Evolutionary conservation across 2,888 invertebrate genomes (phyloP), one percentile per base, ranked within the genome.

Genomic region (Heliconius charithonia): DNA sequence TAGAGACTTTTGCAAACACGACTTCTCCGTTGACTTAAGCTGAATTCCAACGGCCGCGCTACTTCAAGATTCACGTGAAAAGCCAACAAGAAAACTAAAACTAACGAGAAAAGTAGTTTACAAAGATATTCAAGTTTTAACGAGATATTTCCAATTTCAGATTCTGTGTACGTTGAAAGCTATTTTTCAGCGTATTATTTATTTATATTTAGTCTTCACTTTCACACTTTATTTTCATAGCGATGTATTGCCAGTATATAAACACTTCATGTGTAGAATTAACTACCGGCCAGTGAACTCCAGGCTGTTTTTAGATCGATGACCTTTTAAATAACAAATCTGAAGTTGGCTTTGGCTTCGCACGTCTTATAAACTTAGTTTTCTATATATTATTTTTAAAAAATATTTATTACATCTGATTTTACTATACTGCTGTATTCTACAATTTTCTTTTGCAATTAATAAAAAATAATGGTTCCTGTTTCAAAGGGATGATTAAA

Each of bases 271-370:
- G 81, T 82, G 83, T 83, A 80, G 84, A 84, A 82, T 83, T 83
- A 81, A 82, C 83, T 89, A 86, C 87, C 91, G 93, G 92, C 81
- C 94, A 87, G 89, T 91, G 93, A 93, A 93, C 94, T 91, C 93
- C 91, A 89, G 85, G 88, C 89, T 89, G 89, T 91, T 92, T 92
- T 92, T 90, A 90, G 93, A 93, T 86, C 92, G 74, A 67, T 74
- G 80, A 81, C 76, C 81, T 81, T 81, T 80, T 75, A 79, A 78
- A 80, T 77, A 75, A 80, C 77, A 81, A 78, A 80, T 80, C 80
- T 80, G 59, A 75, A 65, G 29, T 51, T 45, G 62, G 65, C 67
- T 41, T 51, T 25, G 51, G 65, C 51, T 66, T 65, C 27, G 78
- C 73, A 56, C 29, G 16, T 41, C 63, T 27, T 63, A 29, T 65